A percentile compares a stretch with the other conserved stretches of the same genome.
Evolutionary conservation across 2,113 vertebrate genomes (phyloP).

Genomic region (Corynorhinus townsendii): DNA sequence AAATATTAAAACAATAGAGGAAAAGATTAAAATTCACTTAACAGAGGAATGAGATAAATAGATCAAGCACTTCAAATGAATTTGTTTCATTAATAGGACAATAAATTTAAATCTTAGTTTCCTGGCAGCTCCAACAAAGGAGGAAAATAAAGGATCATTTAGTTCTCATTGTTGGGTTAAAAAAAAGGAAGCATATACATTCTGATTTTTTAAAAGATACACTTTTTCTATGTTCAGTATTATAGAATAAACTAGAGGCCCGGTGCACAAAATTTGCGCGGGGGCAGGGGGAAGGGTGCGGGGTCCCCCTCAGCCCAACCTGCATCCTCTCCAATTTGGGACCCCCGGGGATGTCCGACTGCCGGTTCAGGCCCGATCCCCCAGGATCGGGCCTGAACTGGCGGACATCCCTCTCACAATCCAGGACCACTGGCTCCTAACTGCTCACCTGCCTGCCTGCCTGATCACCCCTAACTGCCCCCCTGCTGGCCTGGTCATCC

Average conservation of each 20-base stretch:
- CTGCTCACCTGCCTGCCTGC: too few relatives aligned
- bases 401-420: too few relatives aligned
- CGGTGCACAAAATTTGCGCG: too few relatives aligned
- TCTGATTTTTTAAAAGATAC: background rate
- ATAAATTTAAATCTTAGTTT: conserved; percentile 19
- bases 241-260: background rate
- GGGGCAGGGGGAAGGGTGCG: too few relatives aligned
- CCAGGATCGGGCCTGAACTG: too few relatives aligned
- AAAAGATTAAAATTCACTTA: conserved; percentile 14
- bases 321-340: too few relatives aligned
- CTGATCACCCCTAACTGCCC: too few relatives aligned
- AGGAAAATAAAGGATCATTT: background rate
- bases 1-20: background rate
- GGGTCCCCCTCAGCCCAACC: too few relatives aligned
- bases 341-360: too few relatives aligned
- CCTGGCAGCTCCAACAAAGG: background rate
- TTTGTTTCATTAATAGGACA: background rate
- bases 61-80: background rate
- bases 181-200: background rate
- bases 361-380: too few relatives aligned
- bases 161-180: background rate
- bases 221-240: background rate
- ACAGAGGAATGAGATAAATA: background rate
- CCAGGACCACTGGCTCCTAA: too few relatives aligned
- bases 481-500: too few relatives aligned